These are phyloP conservation scores for Chorisops tibialis DNA, from an alignment of 2,888 invertebrate genomes.

Conservation along the genomic window DNA sequence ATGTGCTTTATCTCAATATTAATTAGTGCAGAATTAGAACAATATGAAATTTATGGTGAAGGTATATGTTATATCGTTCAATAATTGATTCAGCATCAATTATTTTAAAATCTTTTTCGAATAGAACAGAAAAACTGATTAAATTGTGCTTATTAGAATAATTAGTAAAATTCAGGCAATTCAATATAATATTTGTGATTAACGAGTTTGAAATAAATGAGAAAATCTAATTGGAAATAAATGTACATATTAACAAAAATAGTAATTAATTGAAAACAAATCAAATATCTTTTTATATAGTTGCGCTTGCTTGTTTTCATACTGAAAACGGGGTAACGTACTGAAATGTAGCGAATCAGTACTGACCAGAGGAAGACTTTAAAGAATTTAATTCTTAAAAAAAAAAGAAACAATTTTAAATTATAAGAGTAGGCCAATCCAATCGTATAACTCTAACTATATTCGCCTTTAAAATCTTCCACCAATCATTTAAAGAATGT, in stretches of 20 bases:
- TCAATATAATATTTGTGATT: slow-evolving; percentile 18
- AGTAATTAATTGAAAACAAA: too few species aligned
- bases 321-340: slow-evolving; percentile 26
- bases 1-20: too few species aligned
- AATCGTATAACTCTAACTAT: too few species aligned
- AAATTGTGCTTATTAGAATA: background rate
- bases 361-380: slow-evolving; percentile 33
- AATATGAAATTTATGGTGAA: too few species aligned
- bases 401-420: background rate
- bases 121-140: background rate
- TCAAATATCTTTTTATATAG: background rate
- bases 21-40: too few species aligned
- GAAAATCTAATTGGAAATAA: background rate
- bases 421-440: background rate
- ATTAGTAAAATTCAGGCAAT: background rate
- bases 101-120: too few species aligned
- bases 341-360: slow-evolving; percentile 38
- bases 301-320: slow-evolving; percentile 11
- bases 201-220: background rate
- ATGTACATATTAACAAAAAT: too few species aligned
- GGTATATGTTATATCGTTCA: too few species aligned
- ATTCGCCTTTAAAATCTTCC: slow-evolving; percentile 32
- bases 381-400: slow-evolving; percentile 4
- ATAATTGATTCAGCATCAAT: too few species aligned
- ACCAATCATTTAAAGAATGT: slow-evolving; percentile 29